Percentiles rank a stretch among this genome's conserved stretches.
Conservation (phyloP, 2,888 invertebrate species). For the Macrosiphum euphorbiae region DNA sequence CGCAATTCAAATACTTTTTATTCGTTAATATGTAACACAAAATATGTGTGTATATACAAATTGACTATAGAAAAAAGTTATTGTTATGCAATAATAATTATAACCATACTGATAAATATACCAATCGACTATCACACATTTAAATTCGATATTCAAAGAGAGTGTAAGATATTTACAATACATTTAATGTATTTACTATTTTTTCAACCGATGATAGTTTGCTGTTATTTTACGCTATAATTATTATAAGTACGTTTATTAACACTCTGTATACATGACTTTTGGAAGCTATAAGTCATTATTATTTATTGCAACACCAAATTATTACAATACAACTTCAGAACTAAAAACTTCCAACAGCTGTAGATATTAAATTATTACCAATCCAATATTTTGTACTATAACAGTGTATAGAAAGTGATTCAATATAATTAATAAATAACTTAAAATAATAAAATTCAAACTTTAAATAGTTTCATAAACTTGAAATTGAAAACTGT, state of each 20-base stretch:
- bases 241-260: not conserved
- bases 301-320: not conserved
- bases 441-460: not conserved
- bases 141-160: not conserved
- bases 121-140: not conserved
- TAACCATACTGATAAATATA: not conserved
- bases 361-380: slow-evolving; percentile 1
- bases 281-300: not conserved
- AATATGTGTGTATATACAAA: not conserved
- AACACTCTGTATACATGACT: not conserved
- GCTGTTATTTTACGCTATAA: not conserved
- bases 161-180: not conserved
- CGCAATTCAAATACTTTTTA: not conserved
- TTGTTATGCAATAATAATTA: not conserved
- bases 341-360: slow-evolving; percentile 3
- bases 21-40: not conserved
- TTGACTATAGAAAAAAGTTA: not conserved
- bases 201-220: not conserved
- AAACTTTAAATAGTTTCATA: not conserved
- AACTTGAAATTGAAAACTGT: not conserved
- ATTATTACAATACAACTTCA: not conserved
- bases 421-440: not conserved
- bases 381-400: not conserved
- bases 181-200: not conserved
- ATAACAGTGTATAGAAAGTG: not conserved